Percentiles rank a stretch among this genome's conserved stretches.
Conservation (phyloP, 92 coral and sea anemone species). For the Plumapathes pennacea region DNA sequence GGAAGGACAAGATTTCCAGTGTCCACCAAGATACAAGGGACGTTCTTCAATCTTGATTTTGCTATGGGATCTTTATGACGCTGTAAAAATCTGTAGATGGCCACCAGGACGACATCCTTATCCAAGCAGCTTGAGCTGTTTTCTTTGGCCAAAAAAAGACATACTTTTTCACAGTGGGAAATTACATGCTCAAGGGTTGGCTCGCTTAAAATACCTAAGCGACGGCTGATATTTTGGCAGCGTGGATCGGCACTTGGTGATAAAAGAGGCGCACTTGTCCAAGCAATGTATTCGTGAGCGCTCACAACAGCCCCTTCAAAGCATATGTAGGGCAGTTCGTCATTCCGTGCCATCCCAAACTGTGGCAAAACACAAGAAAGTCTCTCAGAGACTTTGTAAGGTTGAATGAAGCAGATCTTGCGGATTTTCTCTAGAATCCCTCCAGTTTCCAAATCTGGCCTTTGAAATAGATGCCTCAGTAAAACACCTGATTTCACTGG, state of each 20-base stretch:
- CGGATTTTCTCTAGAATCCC: constrained; percentile 10
- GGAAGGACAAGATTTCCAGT: constrained; percentile 49
- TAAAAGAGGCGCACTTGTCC: constrained; percentile 58
- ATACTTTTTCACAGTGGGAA: constrained; percentile 61
- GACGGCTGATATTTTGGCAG: constrained; percentile 1
- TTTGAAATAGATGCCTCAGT: constrained; percentile 20
- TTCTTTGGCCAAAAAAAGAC: constrained; percentile 15
- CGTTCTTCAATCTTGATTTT: constrained; percentile 10
- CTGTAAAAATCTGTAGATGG: constrained; percentile 49
- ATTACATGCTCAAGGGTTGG: constrained; percentile 56
- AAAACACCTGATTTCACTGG: constrained; percentile 25
- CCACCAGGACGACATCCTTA: constrained; percentile 41
- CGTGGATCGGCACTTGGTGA: constrained; percentile 35
- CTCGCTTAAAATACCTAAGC: neutral
- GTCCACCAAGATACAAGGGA: constrained; percentile 50
- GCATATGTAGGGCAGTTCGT: constrained; percentile 17
- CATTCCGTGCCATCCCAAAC: constrained; percentile 4
- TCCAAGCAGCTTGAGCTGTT: neutral
- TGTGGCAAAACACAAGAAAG: constrained; percentile 24
- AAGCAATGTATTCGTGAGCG: constrained; percentile 8
- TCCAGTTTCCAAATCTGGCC: neutral
- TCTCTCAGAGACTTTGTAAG: neutral
- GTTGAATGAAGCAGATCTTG: constrained; percentile 32
- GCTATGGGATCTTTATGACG: neutral
- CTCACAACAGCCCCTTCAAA: constrained; percentile 46